phyloP scores from a whole-genome alignment of 1,140 invertebrate genomes.

The Phthorimaea operculella region DNA sequence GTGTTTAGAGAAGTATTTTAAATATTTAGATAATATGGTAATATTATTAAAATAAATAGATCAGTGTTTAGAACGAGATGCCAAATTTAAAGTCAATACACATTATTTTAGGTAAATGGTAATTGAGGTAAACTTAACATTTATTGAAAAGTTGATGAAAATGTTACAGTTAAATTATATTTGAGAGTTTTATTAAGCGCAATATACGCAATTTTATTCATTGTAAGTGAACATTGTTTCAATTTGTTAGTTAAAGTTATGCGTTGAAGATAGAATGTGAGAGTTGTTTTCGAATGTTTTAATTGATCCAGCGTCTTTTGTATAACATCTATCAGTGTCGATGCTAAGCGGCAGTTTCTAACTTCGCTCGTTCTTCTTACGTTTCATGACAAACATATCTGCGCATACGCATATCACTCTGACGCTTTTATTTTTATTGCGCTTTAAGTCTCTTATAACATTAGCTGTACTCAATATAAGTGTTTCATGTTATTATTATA shows the following conservation, averaged over 20 bases:
- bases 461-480: conserved; percentile 38
- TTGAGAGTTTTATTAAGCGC: conserved; percentile 67
- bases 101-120: conserved; percentile 66
- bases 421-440: conserved; percentile 40
- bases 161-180: conserved; percentile 68
- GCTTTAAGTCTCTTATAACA: conserved; percentile 41
- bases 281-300: conserved; percentile 50
- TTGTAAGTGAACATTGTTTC: conserved; percentile 65
- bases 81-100: conserved; percentile 68
- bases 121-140: conserved; percentile 66
- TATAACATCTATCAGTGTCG: conserved; percentile 11
- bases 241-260: conserved; percentile 67
- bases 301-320: conserved; percentile 25
- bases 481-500: conserved; percentile 24
- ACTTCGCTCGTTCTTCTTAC: conserved; percentile 13
- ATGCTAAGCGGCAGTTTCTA: not conserved
- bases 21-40: conserved; percentile 60
- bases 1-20: conserved; percentile 68
- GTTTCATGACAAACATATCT: conserved; percentile 37
- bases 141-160: conserved; percentile 66
- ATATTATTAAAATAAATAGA: conserved; percentile 56
- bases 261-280: conserved; percentile 52
- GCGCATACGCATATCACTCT: conserved; percentile 49
- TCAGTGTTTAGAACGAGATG: conserved; percentile 66
- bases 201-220: conserved; percentile 64